A percentile compares a stretch with the other conserved stretches of the same genome.
Evolutionary conservation across 1,140 invertebrate genomes (phyloP).

Genomic region (Anoplophora glabripennis): DNA sequence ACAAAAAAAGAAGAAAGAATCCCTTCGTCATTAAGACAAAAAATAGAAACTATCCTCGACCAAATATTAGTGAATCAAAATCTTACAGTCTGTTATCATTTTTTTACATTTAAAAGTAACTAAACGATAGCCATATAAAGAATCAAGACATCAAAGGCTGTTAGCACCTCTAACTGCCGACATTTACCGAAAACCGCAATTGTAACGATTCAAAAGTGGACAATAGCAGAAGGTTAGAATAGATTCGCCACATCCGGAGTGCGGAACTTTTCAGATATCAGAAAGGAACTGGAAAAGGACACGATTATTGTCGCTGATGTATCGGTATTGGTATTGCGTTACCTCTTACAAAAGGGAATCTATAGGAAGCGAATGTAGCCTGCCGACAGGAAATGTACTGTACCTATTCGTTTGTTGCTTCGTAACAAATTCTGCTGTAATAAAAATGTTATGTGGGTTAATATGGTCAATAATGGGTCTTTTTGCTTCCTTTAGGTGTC

Average conservation of each 20-base stretch:
- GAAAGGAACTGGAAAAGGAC: constrained; percentile 12
- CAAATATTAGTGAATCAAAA: too few relatives aligned
- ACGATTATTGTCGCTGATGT: too few relatives aligned
- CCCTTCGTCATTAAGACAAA: too few relatives aligned
- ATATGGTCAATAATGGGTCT: too few relatives aligned
- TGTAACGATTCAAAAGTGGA: constrained; percentile 15
- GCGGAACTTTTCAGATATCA: constrained; percentile 13
- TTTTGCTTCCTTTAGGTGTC: too few relatives aligned
- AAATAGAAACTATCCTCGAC: too few relatives aligned
- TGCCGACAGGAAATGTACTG: constrained; percentile 18
- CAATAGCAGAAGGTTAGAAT: constrained; percentile 10
- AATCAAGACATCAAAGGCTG: constrained; percentile 19
- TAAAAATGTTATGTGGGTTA: too few relatives aligned
- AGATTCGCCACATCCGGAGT: constrained; percentile 19
- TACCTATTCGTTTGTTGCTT: background rate
- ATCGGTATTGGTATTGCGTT: constrained; percentile 17
- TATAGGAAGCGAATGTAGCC: too few relatives aligned
- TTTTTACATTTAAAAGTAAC: too few relatives aligned
- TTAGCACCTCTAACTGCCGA: constrained; percentile 14
- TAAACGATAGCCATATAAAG: background rate
- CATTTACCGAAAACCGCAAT: constrained; percentile 19
- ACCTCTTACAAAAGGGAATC: background rate
- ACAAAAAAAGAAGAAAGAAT: too few relatives aligned
- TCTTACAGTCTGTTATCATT: too few relatives aligned
- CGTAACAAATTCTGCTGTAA: too few relatives aligned